Base-by-base conservation (phyloP, 2,888 invertebrate genomes). In the Ochlodes sylvanus region DNA sequence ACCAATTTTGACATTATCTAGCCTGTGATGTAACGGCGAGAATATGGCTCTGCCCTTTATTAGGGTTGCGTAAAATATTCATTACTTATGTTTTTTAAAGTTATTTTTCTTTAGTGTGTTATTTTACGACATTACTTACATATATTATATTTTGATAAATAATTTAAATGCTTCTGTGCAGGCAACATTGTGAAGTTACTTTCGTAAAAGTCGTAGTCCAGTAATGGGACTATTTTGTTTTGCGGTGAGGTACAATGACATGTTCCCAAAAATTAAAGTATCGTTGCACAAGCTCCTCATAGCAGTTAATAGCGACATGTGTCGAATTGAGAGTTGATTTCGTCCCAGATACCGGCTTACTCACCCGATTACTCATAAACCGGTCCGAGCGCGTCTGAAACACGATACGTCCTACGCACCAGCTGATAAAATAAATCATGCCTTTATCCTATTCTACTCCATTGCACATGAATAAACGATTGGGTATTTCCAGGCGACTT, bases 331-430 rank as follows among this genome's bases (percentile, higher is more conserved):
- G 61, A 63, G 65, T 54, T 63, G 63, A 69, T 69, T 63, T 67
- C 70, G 72, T 68, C 68, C 72, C 69, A 71, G 69, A 69, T 72
- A 68, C 63, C 61, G 52, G 66, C 61, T 69, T 71, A 70, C 62
- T 70, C 70, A 72, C 44, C 42, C 55, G 27, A 72, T 79, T 77
- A 79, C 72, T 79, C 77, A 77, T 70, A 71, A 73, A 78, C 77
- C 70, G 69, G 78, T 70, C 56, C 2, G n/a, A 27, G 38, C 42
- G 21, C 60, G 32, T 67, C 54, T 67, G 66, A 42, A 67, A 67
- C 42, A 6, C 60, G 66, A 67, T 55, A 42, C 56, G 27, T 52
- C 56, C 61, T 38, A 67, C 61, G 61, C 60, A 66, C 54, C 67
- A 60, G 67, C 61, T 61, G 61, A 67, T 54, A 61, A 55, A 61